These are phyloP conservation scores for Bos indicus DNA, from an alignment of 2,113 vertebrate species.

Conservation along the genomic window DNA sequence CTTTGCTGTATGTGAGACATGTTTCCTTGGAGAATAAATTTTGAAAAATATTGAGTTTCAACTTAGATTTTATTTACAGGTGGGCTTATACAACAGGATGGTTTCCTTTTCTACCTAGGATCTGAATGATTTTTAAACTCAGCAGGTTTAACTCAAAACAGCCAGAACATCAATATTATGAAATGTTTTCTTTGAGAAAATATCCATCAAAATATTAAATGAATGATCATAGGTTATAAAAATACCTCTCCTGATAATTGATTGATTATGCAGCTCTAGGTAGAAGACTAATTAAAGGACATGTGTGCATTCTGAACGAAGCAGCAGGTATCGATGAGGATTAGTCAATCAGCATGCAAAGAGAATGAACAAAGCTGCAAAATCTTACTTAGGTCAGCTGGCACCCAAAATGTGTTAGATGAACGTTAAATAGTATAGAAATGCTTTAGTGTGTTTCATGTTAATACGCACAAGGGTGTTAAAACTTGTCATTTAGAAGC, in stretches of 20 bases:
- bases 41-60: constrained; percentile 8
- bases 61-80: neutral
- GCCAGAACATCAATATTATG: neutral
- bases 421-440: neutral
- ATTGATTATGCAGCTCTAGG: neutral
- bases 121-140: neutral
- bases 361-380: neutral
- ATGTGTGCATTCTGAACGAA: neutral
- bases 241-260: neutral
- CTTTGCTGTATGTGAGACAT: neutral
- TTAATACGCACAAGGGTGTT: neutral
- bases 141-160: neutral
- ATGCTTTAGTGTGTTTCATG: neutral
- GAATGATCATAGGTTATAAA: neutral
- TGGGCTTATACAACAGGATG: neutral
- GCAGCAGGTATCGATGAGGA: neutral
- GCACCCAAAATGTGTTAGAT: neutral
- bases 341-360: neutral
- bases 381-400: neutral
- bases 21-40: neutral
- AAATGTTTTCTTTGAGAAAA: neutral
- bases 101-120: neutral
- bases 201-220: neutral
- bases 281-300: neutral
- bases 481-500: neutral